A percentile compares a stretch with the other conserved stretches of the same genome.
phyloP scores from a whole-genome alignment of 2,113 vertebrate genomes.

The Muntiacus muntjak region DNA sequence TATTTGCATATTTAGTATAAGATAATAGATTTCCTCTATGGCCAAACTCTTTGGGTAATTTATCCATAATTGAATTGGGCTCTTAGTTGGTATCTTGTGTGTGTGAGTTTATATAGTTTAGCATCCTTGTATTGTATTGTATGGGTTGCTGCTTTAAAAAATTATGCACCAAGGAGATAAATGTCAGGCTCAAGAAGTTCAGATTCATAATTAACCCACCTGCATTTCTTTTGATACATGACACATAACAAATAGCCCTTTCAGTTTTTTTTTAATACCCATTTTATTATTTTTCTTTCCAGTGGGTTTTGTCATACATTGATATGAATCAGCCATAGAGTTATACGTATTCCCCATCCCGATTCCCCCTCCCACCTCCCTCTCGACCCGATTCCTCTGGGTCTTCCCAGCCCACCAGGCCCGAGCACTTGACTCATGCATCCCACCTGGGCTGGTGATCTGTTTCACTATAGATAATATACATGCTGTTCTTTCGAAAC shows the following conservation, averaged over 20 bases:
- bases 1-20: slow-evolving; percentile 69
- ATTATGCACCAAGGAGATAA: slow-evolving; percentile 62
- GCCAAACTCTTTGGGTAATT: slow-evolving; percentile 54
- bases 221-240: background rate
- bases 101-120: slow-evolving; percentile 51
- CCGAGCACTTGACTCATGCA: too few species aligned
- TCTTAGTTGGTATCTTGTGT: slow-evolving; percentile 52
- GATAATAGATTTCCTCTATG: slow-evolving; percentile 51
- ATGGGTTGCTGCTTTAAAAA: slow-evolving; percentile 54
- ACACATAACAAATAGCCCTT: background rate
- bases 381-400: too few species aligned
- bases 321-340: too few species aligned
- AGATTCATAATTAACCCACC: slow-evolving; percentile 61
- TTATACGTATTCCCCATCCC: too few species aligned
- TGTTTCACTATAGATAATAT: too few species aligned
- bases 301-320: too few species aligned
- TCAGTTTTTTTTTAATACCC: too few species aligned
- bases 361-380: too few species aligned
- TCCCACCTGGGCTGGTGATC: too few species aligned
- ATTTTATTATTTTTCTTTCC: too few species aligned
- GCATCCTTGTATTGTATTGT: slow-evolving; percentile 1
- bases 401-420: too few species aligned
- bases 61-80: slow-evolving; percentile 52
- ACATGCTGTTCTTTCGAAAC: too few species aligned
- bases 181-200: slow-evolving; percentile 70